These are phyloP conservation scores for Orthosia gracilis DNA, from an alignment of 2,888 invertebrate species.

Conservation along the genomic window DNA sequence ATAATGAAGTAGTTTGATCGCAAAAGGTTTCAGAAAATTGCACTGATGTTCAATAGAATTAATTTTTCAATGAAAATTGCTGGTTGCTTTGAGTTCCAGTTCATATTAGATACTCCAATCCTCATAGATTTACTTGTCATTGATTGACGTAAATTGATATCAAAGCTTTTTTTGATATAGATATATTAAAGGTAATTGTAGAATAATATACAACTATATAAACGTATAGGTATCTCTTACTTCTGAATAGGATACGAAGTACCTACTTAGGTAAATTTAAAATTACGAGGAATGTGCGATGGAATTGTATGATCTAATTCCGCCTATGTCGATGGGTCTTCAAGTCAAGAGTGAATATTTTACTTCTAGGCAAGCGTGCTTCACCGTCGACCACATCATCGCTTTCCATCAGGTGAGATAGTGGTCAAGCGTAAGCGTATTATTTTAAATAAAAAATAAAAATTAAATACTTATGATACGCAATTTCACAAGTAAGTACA, in stretches of 20 bases:
- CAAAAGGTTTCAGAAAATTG: constrained; percentile 47
- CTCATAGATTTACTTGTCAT: constrained; percentile 13
- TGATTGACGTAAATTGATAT: constrained; percentile 22
- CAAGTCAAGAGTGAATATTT: too few species aligned
- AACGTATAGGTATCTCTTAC: not conserved
- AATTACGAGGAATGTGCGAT: too few species aligned
- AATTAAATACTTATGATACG: too few species aligned
- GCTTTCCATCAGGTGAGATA: too few species aligned
- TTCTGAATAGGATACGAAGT: constrained; percentile 1
- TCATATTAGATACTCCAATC: constrained; percentile 31
- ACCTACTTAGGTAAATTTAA: not conserved
- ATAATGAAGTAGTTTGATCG: constrained; percentile 46
- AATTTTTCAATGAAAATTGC: constrained; percentile 57
- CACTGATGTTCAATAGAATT: constrained; percentile 57
- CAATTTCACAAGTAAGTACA: too few species aligned
- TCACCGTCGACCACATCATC: too few species aligned
- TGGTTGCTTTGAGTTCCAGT: constrained; percentile 52
- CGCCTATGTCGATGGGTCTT: too few species aligned
- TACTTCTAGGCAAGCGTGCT: too few species aligned
- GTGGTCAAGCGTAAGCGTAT: too few species aligned
- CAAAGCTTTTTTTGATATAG: constrained; percentile 14
- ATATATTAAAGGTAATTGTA: not conserved
- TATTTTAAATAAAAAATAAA: too few species aligned
- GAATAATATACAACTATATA: not conserved
- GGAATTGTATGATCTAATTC: too few species aligned